These are phyloP conservation scores for Eilema caniola DNA, from an alignment of 2,888 invertebrate species.

Conservation along the genomic window DNA sequence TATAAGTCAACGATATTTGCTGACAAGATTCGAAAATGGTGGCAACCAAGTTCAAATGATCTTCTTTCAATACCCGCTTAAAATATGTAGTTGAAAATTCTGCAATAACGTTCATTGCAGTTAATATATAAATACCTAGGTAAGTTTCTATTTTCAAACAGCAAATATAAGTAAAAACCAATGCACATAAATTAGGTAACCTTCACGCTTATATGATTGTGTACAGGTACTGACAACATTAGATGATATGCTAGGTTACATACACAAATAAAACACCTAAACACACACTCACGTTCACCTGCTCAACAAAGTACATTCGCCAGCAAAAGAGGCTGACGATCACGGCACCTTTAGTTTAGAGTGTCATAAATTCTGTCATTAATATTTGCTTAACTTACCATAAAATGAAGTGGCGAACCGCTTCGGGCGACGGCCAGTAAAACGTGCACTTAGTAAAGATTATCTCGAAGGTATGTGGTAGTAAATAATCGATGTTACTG, in stretches of 20 bases:
- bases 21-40: no score
- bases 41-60: not conserved
- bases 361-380: constrained; percentile 73
- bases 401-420: constrained; percentile 70
- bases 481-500: constrained; percentile 71
- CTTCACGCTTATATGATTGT: not conserved
- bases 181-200: not conserved
- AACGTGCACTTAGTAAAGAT: constrained; percentile 75
- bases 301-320: constrained; percentile 48
- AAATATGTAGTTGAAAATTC: not conserved
- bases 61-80: not conserved
- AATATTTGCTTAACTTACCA: constrained; percentile 78
- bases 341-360: constrained; percentile 61
- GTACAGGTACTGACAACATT: not conserved
- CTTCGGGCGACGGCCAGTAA: constrained; percentile 51
- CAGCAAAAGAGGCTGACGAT: constrained; percentile 50
- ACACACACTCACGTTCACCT: constrained; percentile 18
- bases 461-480: constrained; percentile 65
- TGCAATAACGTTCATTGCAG: not conserved
- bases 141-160: not conserved
- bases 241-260: constrained; percentile 4
- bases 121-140: not conserved
- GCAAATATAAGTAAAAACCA: not conserved
- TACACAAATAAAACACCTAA: constrained; percentile 14
- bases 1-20: not conserved